Conservation (phyloP, 2,113 vertebrate species). For the Sarotherodon lohbergeri region DNA sequence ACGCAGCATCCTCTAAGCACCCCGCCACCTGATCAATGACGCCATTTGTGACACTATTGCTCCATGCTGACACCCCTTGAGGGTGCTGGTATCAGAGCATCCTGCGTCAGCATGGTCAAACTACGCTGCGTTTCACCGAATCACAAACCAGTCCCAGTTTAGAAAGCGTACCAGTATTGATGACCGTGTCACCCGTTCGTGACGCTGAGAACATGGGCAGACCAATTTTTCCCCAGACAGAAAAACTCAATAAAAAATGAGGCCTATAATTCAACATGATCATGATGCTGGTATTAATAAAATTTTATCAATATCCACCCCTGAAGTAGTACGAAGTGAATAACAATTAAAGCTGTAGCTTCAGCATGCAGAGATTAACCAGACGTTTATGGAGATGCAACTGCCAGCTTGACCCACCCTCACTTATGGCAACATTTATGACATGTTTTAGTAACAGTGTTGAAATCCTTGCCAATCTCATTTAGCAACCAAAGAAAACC, state of each 20-base stretch:
- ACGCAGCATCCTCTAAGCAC: not conserved
- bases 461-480: not conserved
- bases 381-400: not conserved
- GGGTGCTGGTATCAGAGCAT: not conserved
- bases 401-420: not conserved
- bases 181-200: not conserved
- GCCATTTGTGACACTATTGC: not conserved
- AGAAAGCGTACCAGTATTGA: not conserved
- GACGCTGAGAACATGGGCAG: not conserved
- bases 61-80: not conserved
- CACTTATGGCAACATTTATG: not conserved
- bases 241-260: not conserved
- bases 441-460: not conserved
- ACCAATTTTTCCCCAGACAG: not conserved
- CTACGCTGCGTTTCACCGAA: not conserved
- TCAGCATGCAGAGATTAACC: not conserved
- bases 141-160: not conserved
- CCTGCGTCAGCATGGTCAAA: not conserved
- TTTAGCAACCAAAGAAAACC: not conserved
- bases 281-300: not conserved
- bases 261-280: not conserved
- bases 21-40: not conserved
- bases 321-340: rapidly evolving
- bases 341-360: not conserved
- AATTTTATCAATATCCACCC: not conserved